Base-by-base conservation (phyloP, 2,113 vertebrate genomes). In the Alligator mississippiensis region DNA sequence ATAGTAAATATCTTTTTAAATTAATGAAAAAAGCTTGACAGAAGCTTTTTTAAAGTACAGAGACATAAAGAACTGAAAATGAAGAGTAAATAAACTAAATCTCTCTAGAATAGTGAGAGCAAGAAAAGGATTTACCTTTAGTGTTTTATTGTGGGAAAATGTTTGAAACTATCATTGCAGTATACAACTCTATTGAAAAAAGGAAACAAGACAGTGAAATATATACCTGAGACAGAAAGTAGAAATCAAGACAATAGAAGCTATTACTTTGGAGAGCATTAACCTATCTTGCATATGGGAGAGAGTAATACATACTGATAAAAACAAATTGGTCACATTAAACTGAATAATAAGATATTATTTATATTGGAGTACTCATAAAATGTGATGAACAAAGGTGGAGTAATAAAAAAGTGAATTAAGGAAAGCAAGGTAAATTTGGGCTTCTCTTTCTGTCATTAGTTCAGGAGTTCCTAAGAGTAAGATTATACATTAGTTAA, bases 41-140 rank as follows among this genome's bases (percentile, higher is more conserved):
- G 61, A 64, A 78, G 8, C 28, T 17, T 18, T 82, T 34, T 34
- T 61, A 82, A 88, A 80, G 19, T 66, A 61, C 0, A 0, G 4
- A 38, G 12, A 3, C 72, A n/a, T 90, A 62, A 88, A 76, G 61
- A 70, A 80, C 7, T 30, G 58, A 77, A 89, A 87, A 72, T 72
- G 60, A 3, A 12, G 58, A 77, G 57, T 60, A 34, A 82, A 24
- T 84, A 88, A 82, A 9, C 14, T 19, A 34, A 2, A 62, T 63
- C 80, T 27, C 4, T 15, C 60, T 87, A 34, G 80, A 66, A 89
- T 83, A 63, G 11, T n/a, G 28, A 3, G 64, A 74, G 22, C 57
- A 85, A 78, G 61, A 78, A 76, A 25, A 79, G 54, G 66, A 63
- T 85, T 89, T 77, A 87, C 54, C 25, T 87, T 64, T 30, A n/a